These are phyloP conservation scores for Cuniculus paca DNA, from an alignment of 2,797 vertebrate species.

Conservation along the genomic window DNA sequence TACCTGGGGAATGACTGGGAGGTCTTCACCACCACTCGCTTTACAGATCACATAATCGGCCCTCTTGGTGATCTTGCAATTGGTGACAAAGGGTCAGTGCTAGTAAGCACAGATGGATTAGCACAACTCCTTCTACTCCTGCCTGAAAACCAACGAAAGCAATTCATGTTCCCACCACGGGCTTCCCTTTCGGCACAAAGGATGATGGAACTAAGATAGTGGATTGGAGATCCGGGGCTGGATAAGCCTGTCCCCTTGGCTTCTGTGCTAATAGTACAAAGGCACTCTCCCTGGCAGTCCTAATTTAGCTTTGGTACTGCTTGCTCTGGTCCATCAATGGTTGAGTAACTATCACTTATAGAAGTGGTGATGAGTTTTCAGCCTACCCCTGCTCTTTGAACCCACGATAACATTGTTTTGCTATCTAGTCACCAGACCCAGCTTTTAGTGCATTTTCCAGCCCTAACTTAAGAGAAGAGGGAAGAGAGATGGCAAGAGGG, in stretches of 20 bases:
- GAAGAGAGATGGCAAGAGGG: not conserved
- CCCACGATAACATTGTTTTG: not conserved
- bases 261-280: not conserved
- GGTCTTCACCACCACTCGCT: not conserved
- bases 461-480: conserved; percentile 35
- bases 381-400: not conserved
- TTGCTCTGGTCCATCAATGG: not conserved
- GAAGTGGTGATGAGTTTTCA: not conserved
- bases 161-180: not conserved
- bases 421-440: not conserved
- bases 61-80: not conserved
- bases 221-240: not conserved
- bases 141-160: not conserved
- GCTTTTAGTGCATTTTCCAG: not conserved
- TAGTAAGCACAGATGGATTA: not conserved
- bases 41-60: not conserved
- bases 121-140: not conserved
- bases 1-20: not conserved
- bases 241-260: not conserved
- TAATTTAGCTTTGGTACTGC: conserved; percentile 16
- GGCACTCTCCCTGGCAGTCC: not conserved
- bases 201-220: not conserved
- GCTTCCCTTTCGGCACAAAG: not conserved
- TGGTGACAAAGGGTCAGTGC: not conserved
- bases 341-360: not conserved